These are phyloP conservation scores for Drosophila nigrodunni DNA, from an alignment of 1,140 invertebrate genomes.

Conservation along the genomic window DNA sequence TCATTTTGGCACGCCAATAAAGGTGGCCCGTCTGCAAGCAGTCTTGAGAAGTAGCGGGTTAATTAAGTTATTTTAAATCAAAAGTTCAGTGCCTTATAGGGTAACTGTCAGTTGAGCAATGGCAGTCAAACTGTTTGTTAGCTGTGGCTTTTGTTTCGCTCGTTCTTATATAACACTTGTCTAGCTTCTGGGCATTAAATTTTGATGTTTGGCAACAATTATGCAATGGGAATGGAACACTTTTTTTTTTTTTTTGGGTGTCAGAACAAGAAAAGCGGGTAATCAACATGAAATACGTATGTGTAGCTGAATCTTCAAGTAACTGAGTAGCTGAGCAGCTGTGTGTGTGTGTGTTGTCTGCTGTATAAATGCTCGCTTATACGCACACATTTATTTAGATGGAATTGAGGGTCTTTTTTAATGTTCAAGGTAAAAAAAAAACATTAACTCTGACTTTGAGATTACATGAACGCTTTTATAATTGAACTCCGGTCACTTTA, in stretches of 20 bases:
- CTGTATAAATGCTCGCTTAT: not conserved
- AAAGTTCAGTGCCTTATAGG: not conserved
- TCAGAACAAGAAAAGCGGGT: slow-evolving; percentile 6
- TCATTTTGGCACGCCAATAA: too few species aligned
- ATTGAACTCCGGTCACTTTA: slow-evolving; percentile 54
- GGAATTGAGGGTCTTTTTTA: slow-evolving; percentile 33
- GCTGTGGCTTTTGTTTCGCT: slow-evolving; percentile 25
- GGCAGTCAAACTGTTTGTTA: not conserved
- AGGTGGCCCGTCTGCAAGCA: too few species aligned
- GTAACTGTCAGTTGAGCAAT: not conserved
- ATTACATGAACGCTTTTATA: slow-evolving; percentile 58
- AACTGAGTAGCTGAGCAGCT: not conserved
- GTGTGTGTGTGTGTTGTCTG: not conserved
- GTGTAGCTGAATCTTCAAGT: slow-evolving; percentile 5
- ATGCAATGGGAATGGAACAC: slow-evolving; percentile 54
- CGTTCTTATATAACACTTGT: slow-evolving; percentile 53
- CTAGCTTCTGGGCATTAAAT: slow-evolving; percentile 35
- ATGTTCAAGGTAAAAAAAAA: slow-evolving; percentile 67
- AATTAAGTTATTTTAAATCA: not conserved
- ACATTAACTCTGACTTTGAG: slow-evolving; percentile 71
- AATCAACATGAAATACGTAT: slow-evolving; percentile 15
- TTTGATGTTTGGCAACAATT: slow-evolving; percentile 61
- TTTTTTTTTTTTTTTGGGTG: slow-evolving; percentile 12
- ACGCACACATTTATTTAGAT: not conserved
- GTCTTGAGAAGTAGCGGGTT: too few species aligned